Evolutionary conservation across 2,888 invertebrate genomes (phyloP), one percentile per base, ranked within the genome.

Genomic region (Polydesmus complanatus): DNA sequence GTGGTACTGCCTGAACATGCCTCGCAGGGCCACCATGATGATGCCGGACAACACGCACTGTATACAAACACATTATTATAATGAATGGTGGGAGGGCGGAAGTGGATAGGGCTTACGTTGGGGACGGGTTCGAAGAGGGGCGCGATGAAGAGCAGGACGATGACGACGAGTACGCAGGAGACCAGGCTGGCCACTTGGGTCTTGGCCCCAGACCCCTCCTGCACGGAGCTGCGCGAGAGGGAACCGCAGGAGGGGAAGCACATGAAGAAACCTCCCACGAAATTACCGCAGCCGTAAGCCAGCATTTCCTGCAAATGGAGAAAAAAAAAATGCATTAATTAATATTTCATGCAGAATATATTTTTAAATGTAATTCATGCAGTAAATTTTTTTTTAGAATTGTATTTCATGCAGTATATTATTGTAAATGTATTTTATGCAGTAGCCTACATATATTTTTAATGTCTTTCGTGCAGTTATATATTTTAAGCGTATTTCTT

Each of bases 111-210:
- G 67, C 75, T 77, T 74, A 84, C 85, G 72, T 82, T 81, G 59
- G 95, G 95, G 63, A 95, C 76, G 48, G 83, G 79, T 73, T 89
- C 85, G 73, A 95, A 91, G 73, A 88, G 85, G 27, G 91, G 91
- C 0, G 90, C 94, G 64, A 94, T 80, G 81, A 87, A 88, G 60
- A 94, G 77, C 64, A 95, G 76, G 56, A 94, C 87, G 66, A 84
- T 76, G 2, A 92, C 75, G 19, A 95, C 76, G 27, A 93, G 77
- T 0, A 73, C 58, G 63, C 88, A 86, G 2, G 91, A 89, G 57
- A 94, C 80, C 21, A 92, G 70, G 0, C 88, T 86, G 1, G 91
- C 86, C 54, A 88, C 66, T 71, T 91, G 89, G 0, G 92, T 90
- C 69, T 83, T 86, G 27, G 89, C 88, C 14, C 94, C 94, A 0